phyloP scores from a whole-genome alignment of 2,888 invertebrate genomes.

The Meiosimyza decipiens region DNA sequence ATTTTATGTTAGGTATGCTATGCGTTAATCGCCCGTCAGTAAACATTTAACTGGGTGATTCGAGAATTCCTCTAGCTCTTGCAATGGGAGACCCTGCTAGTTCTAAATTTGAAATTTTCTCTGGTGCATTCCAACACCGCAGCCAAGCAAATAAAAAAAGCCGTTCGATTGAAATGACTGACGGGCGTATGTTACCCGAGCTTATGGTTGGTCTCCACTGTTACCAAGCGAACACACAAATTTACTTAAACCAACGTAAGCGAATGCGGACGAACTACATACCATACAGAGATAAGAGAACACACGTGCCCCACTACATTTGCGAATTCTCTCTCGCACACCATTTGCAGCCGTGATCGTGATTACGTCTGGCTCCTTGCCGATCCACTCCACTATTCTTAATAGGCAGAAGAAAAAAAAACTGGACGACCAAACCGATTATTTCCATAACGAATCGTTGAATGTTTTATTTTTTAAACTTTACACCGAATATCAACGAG shows the following conservation, averaged over 20 bases:
- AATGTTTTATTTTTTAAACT: conserved; percentile 1
- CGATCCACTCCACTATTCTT: too few species aligned
- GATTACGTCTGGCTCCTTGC: neutral
- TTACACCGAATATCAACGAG: neutral
- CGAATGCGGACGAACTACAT: neutral
- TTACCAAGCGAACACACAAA: conserved; percentile 43
- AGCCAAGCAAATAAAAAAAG: conserved; percentile 33
- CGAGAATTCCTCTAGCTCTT: too few species aligned
- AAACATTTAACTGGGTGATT: too few species aligned
- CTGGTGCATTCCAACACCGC: conserved; percentile 24
- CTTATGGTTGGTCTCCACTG: conserved; percentile 39
- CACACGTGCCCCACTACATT: conserved; percentile 66
- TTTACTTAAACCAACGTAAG: conserved; percentile 12
- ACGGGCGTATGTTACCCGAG: conserved; percentile 29
- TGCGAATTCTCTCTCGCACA: conserved; percentile 42
- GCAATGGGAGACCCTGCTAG: conserved; percentile 54
- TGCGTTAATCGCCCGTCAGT: too few species aligned
- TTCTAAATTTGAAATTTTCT: conserved; percentile 60
- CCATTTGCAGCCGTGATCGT: conserved; percentile 25
- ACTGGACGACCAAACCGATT: neutral
- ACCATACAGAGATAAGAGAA: conserved; percentile 35
- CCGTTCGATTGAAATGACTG: neutral
- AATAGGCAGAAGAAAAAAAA: neutral
- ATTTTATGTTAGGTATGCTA: too few species aligned
- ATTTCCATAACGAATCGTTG: too few species aligned